Conservation (phyloP, 1,140 invertebrate species). For the Temnothorax nylanderi region DNA sequence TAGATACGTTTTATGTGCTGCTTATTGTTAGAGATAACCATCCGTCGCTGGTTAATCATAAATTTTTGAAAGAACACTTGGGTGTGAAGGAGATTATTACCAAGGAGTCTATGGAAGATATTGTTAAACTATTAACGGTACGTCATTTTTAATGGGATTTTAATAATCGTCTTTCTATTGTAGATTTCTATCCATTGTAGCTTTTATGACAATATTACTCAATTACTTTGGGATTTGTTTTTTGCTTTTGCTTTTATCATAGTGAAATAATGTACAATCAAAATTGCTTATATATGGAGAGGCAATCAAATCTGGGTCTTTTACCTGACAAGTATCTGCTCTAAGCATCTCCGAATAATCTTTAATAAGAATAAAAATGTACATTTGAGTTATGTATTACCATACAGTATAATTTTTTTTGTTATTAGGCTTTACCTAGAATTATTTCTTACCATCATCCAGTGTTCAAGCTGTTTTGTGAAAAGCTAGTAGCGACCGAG, state of each 20-base stretch:
- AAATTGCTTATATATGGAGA: not conserved
- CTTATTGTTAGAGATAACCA: conserved; percentile 79
- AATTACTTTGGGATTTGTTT: not conserved
- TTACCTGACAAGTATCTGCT: not conserved
- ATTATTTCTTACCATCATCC: conserved; percentile 87
- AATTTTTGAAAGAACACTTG: conserved; percentile 86
- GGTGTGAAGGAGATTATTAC: conserved; percentile 86
- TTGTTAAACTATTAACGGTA: conserved; percentile 88
- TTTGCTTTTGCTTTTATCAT: not conserved
- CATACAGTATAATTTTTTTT: conserved; percentile 48
- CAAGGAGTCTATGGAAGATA: conserved; percentile 85
- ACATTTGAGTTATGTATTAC: too few relatives aligned
- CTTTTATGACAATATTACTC: not conserved
- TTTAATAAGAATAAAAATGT: conserved; percentile 1
- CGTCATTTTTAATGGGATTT: conserved; percentile 69
- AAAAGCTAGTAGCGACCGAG: conserved; percentile 84
- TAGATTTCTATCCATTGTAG: not conserved
- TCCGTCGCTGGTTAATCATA: conserved; percentile 79
- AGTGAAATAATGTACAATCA: not conserved
- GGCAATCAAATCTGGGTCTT: not conserved
- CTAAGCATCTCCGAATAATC: not conserved
- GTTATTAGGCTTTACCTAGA: conserved; percentile 85
- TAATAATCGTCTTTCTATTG: not conserved
- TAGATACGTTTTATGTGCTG: conserved; percentile 83
- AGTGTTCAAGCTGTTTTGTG: conserved; percentile 87